Percentiles rank a stretch among this genome's conserved stretches.
Conservation (phyloP, 2,888 invertebrate species). For the Tipula helvola region DNA sequence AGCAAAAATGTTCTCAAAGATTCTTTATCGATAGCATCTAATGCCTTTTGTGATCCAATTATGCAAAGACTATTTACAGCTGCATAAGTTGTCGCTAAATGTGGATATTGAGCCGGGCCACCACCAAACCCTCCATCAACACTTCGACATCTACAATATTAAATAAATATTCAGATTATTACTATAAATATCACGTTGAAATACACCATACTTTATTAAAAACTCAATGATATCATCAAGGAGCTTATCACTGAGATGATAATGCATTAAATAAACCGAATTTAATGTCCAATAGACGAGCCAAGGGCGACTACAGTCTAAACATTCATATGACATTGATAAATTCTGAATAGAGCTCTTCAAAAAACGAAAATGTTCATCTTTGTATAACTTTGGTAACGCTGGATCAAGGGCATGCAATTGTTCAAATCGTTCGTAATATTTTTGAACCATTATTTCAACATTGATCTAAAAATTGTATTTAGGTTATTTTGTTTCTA, state of each 20-base stretch:
- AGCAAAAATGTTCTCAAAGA: slow-evolving; percentile 65
- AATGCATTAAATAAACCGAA: slow-evolving; percentile 65
- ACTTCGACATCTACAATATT: slow-evolving; percentile 25
- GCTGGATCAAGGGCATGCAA: slow-evolving; percentile 40
- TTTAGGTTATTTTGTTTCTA: background rate
- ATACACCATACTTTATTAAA: slow-evolving; percentile 38
- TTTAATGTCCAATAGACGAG: slow-evolving; percentile 95
- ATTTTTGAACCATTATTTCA: slow-evolving; percentile 42
- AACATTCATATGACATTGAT: slow-evolving; percentile 59
- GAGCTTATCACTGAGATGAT: slow-evolving; percentile 43
- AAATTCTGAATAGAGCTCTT: slow-evolving; percentile 53
- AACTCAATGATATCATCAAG: slow-evolving; percentile 45
- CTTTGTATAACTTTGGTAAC: slow-evolving; percentile 46
- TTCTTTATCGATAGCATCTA: slow-evolving; percentile 67
- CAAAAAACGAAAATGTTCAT: slow-evolving; percentile 52
- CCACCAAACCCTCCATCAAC: slow-evolving; percentile 79
- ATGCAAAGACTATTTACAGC: slow-evolving; percentile 88
- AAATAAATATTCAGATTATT: background rate
- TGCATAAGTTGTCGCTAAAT: slow-evolving; percentile 95
- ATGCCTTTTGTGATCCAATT: slow-evolving; percentile 78
- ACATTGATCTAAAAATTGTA: slow-evolving; percentile 38
- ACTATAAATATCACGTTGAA: background rate
- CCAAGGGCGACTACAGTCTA: slow-evolving; percentile 96
- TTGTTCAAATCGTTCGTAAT: slow-evolving; percentile 39
- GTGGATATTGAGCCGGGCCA: slow-evolving; percentile 84